Evolutionary conservation across 2,888 invertebrate genomes (phyloP).

Genomic region (Lapara coniferarum): DNA sequence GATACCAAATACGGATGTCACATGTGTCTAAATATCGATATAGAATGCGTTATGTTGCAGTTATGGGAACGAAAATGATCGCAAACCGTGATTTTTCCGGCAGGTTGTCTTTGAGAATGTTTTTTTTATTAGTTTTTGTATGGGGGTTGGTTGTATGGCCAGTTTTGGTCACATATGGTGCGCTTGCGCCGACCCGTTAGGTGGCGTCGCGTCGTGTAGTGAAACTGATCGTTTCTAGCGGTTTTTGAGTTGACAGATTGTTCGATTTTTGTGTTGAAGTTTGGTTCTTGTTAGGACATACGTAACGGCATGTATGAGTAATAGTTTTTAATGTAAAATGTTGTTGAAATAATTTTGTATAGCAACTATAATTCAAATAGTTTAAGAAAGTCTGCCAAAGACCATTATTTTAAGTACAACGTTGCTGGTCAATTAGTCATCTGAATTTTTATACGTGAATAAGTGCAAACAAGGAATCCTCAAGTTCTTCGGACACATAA

Average conservation of each 20-base stretch:
- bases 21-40: slow-evolving; percentile 76
- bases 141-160: slow-evolving; percentile 51
- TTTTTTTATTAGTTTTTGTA: slow-evolving; percentile 40
- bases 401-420: no score
- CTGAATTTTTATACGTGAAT: no score
- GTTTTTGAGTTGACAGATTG: slow-evolving; percentile 19
- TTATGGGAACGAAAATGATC: slow-evolving; percentile 51
- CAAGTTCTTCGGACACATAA: no score
- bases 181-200: slow-evolving; percentile 42
- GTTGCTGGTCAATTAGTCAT: no score
- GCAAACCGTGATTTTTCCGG: slow-evolving; percentile 57
- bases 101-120: slow-evolving; percentile 41
- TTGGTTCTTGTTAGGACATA: background rate
- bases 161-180: slow-evolving; percentile 63
- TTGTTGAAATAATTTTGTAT: no score
- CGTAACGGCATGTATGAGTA: no score
- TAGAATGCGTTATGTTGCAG: slow-evolving; percentile 55
- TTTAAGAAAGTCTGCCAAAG: no score
- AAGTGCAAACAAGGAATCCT: no score
- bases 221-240: slow-evolving; percentile 28
- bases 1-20: slow-evolving; percentile 79
- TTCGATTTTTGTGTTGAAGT: slow-evolving; percentile 30
- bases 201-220: slow-evolving; percentile 40
- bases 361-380: no score
- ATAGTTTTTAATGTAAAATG: no score